These are phyloP conservation scores for Epicampocera succincta DNA, from an alignment of 2,888 invertebrate species.

Conservation along the genomic window DNA sequence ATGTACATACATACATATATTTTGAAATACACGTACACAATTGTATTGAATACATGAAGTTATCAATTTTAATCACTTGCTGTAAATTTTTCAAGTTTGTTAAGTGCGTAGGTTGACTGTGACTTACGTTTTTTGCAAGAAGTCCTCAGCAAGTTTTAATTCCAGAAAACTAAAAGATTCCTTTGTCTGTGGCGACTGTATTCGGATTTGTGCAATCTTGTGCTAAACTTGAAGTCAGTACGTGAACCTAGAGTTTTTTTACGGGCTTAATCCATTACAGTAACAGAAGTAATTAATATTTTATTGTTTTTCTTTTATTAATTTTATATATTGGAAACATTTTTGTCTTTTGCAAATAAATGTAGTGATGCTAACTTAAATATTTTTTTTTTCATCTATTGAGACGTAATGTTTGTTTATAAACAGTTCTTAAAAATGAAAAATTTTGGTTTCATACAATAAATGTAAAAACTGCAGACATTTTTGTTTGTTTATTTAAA, in stretches of 20 bases:
- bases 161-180: not conserved
- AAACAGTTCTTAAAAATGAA: no score
- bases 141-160: not conserved
- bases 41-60: conserved; percentile 10
- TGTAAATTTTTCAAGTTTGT: conserved; percentile 2
- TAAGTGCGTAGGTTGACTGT: conserved; percentile 63
- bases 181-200: not conserved
- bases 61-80: not conserved
- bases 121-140: conserved; percentile 52
- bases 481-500: no score
- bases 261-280: not conserved
- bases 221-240: no score
- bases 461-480: no score
- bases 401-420: no score
- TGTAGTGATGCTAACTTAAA: not conserved
- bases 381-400: not conserved
- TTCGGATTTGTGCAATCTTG: no score
- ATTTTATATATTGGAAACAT: conserved; percentile 10
- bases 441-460: no score
- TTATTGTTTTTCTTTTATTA: not conserved
- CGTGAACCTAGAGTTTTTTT: not conserved
- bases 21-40: conserved; percentile 48
- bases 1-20: no score
- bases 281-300: not conserved
- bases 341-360: conserved; percentile 5